Percentiles rank a stretch among this genome's conserved stretches.
Conservation (phyloP, 1,140 invertebrate genomes). For the Tribolium castaneum region DNA sequence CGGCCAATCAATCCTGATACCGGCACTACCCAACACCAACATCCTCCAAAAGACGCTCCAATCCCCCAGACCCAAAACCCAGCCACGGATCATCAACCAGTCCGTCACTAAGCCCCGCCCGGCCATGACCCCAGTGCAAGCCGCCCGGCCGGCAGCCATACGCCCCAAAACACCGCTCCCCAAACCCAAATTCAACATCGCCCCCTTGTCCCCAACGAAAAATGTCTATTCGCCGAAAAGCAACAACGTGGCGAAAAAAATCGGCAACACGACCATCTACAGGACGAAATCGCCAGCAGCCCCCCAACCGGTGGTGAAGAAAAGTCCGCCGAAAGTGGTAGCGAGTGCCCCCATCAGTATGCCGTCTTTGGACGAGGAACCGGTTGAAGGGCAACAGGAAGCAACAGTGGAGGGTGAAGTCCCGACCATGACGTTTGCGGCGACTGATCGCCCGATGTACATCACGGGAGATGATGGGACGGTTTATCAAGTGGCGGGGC, state of each 20-base stretch:
- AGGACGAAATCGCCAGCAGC: conserved; percentile 8
- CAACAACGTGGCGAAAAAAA: conserved; percentile 43
- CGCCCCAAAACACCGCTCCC: conserved; percentile 42
- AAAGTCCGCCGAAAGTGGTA: conserved; percentile 33
- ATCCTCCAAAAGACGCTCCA: conserved; percentile 39
- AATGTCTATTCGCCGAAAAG: conserved; percentile 47
- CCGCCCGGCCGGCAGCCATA: background rate
- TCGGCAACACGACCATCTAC: conserved; percentile 53
- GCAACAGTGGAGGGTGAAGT: conserved; percentile 43
- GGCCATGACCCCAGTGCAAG: conserved; percentile 8
- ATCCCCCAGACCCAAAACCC: conserved; percentile 29
- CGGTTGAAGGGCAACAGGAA: conserved; percentile 12
- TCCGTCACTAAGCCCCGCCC: conserved; percentile 35
- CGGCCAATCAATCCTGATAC: conserved; percentile 53
- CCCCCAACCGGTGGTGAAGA: background rate
- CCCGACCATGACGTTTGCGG: conserved; percentile 54
- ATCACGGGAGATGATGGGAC: conserved; percentile 77
- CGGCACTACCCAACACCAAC: conserved; percentile 52
- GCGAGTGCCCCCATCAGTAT: conserved; percentile 53
- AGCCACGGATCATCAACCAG: conserved; percentile 46
- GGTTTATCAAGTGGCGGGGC: conserved; percentile 77
- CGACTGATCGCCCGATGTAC: conserved; percentile 69
- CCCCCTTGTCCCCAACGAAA: conserved; percentile 23
- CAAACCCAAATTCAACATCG: conserved; percentile 47
- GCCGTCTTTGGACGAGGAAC: conserved; percentile 53